Evolutionary conservation across 2,797 vertebrate genomes (phyloP).

Genomic region (Hipposideros larvatus): DNA sequence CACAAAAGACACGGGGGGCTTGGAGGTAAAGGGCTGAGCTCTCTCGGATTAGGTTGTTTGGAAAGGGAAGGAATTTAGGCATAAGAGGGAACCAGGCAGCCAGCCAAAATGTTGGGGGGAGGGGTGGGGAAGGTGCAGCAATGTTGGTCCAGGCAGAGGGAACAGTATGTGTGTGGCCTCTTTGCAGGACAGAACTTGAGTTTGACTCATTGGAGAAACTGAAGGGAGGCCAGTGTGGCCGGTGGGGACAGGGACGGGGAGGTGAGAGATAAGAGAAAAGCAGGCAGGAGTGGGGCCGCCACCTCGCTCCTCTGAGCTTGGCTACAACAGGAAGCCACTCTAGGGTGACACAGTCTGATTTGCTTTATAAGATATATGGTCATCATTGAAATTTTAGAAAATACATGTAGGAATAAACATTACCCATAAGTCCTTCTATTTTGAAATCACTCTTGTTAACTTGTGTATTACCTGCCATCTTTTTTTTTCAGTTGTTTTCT

Average conservation of each 20-base stretch:
- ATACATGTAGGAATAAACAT: not conserved
- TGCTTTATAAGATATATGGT: not conserved
- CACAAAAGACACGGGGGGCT: not conserved
- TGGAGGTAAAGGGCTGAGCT: not conserved
- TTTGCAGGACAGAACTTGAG: not conserved
- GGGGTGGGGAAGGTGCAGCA: rapidly evolving
- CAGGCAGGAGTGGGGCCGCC: rapidly evolving
- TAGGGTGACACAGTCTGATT: not conserved
- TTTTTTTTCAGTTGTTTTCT: not conserved
- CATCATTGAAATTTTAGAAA: not conserved
- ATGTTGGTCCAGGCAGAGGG: not conserved
- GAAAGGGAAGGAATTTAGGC: not conserved
- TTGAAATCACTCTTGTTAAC: not conserved
- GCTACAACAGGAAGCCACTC: not conserved
- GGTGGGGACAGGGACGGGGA: rapidly evolving
- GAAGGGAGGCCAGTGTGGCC: not conserved
- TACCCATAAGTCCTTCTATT: not conserved
- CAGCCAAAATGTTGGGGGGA: rapidly evolving
- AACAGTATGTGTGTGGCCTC: not conserved
- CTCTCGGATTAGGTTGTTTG: not conserved
- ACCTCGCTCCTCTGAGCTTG: not conserved
- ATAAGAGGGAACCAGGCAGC: too few relatives aligned
- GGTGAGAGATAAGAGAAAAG: not conserved
- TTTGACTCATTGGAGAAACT: not conserved
- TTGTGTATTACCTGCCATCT: not conserved